A percentile compares a stretch with the other conserved stretches of the same genome.
These are phyloP conservation scores for Illadopsis cleaveri DNA, from an alignment of 2,113 vertebrate species.

Conservation along the genomic window DNA sequence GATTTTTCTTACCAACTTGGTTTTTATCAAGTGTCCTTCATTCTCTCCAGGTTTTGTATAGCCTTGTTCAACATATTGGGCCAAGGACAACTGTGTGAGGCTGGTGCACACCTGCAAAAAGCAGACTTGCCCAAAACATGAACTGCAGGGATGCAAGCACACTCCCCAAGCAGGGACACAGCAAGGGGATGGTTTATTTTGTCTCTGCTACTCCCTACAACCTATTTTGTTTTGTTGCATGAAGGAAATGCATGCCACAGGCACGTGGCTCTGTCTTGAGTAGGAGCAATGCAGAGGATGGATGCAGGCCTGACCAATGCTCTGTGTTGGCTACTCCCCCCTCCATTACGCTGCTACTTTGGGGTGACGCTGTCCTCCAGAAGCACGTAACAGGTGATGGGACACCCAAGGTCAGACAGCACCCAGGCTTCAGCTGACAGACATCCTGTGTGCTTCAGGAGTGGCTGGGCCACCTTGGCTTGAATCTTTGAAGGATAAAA, in stretches of 20 bases:
- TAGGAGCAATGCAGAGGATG: accelerated
- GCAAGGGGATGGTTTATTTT: accelerated
- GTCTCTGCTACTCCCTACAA: not conserved
- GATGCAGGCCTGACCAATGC: accelerated
- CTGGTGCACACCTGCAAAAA: not conserved
- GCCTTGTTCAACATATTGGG: accelerated
- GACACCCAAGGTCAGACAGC: not conserved
- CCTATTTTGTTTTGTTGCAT: accelerated
- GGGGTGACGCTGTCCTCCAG: not conserved
- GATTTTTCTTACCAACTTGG: not conserved
- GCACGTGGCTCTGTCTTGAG: accelerated
- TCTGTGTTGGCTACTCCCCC: accelerated
- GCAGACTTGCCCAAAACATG: not conserved
- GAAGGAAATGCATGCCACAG: accelerated
- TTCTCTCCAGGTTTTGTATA: not conserved
- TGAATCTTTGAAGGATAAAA: not conserved
- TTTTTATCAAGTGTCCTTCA: not conserved
- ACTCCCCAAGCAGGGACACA: accelerated
- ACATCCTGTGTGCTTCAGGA: accelerated
- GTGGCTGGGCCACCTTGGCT: accelerated
- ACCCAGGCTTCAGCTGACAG: not conserved
- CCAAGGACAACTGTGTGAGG: accelerated
- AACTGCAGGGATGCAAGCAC: not conserved
- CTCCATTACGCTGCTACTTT: not conserved
- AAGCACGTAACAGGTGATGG: accelerated